Base-by-base conservation (phyloP, 1,140 invertebrate genomes). In the Tetranychus urticae region DNA sequence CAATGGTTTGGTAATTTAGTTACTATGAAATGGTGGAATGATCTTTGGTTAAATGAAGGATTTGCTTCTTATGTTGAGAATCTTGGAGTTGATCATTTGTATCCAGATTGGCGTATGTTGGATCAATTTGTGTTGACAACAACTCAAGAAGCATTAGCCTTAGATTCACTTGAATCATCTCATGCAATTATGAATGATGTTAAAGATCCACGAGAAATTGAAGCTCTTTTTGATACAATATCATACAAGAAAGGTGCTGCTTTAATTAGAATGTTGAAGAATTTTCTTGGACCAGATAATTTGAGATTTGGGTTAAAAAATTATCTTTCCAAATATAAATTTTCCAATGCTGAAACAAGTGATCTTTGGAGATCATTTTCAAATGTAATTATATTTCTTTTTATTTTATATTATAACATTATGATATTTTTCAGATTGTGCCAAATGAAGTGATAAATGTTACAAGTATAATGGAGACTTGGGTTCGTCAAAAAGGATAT, bases 251-350 rank as follows among this genome's bases (percentile, higher is more conserved):
- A 68, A 78, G 88, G 75, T n/a, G 65, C 67, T 42, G 63, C 87
- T 45, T 82, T 97, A 2, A 96, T 97, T 57, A 78, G 91, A 66
- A 98, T 98, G 94, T 74, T 98, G 47, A 88, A 94, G 70, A 81
- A 84, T 68, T 97, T 91, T 68, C 86, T 99, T 67, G 92, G 92
- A 10, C 88, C 93, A 10, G 64, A 83, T 67, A 68, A 57, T 13
- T 46, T 69, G 12, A 60, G 71, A 69, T 45, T 60, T 46, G 66
- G 68, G 7, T 54, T 68, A 23, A 59, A 37, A n/a, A 55, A 36
- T 7, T 69, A 68, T 61, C 57, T 69, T 23, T 59, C 61, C 35
- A 63, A 63, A 59, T 66, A 66, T 63, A 52, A 61, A 34, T 69
- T 59, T 50, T 39, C 59, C 33, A 65, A 67, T 55, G 66, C 67